Conservation (phyloP, 2,113 vertebrate genomes). For the Pseudonaja textilis region DNA sequence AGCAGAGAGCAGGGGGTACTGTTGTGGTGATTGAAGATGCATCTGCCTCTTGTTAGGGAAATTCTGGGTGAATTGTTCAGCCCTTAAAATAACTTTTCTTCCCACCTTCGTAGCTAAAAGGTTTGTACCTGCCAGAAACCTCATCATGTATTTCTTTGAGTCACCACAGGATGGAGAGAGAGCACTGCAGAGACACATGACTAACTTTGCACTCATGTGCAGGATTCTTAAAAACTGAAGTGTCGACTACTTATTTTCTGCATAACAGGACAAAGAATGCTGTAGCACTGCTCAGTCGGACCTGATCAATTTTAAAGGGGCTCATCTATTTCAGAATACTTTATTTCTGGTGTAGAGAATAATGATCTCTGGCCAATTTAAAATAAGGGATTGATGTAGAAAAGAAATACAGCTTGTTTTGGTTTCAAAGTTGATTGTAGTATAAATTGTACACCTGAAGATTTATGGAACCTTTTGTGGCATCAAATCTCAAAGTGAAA, state of each 20-base stretch:
- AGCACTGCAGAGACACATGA: not conserved
- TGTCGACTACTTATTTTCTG: not conserved
- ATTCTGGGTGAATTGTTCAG: not conserved
- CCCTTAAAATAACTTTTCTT: not conserved
- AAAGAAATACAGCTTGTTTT: not conserved
- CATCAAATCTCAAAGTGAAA: not conserved
- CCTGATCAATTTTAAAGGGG: not conserved
- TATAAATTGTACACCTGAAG: not conserved
- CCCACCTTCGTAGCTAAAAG: not conserved
- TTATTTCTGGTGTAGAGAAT: not conserved
- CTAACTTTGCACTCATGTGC: not conserved
- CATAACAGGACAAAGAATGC: not conserved
- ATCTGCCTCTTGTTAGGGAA: not conserved
- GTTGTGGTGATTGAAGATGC: not conserved
- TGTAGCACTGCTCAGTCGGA: not conserved
- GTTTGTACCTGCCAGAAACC: not conserved
- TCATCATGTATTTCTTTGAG: not conserved
- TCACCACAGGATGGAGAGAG: conserved; percentile 11
- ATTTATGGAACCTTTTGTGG: not conserved
- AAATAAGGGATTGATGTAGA: not conserved
- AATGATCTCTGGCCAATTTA: not conserved
- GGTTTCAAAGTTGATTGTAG: not conserved
- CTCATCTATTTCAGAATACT: not conserved
- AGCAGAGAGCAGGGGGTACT: not conserved
- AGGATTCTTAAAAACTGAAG: not conserved